phyloP scores from a whole-genome alignment of 2,113 vertebrate genomes.

The Podilymbus podiceps region DNA sequence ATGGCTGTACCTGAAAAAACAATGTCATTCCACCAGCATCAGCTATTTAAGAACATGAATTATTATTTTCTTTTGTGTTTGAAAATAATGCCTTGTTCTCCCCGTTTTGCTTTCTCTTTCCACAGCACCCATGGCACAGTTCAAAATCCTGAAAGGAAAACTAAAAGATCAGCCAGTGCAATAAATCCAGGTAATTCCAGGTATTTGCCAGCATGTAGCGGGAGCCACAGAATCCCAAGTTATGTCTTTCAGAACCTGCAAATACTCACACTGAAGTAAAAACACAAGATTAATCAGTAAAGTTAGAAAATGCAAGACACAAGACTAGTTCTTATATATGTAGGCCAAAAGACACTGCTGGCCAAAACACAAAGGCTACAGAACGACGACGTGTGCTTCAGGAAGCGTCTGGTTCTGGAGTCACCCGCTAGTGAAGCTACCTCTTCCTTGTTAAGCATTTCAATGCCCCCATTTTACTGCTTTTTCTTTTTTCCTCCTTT shows the following conservation, averaged over 20 bases:
- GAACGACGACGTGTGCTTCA: neutral
- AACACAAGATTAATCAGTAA: neutral
- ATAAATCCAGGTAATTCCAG: neutral
- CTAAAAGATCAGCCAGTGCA: neutral
- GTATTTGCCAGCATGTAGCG: neutral
- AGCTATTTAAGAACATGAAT: neutral
- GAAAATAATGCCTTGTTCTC: neutral
- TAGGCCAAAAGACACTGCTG: neutral
- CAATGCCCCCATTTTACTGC: neutral
- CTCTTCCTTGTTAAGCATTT: neutral
- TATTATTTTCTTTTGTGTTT: neutral
- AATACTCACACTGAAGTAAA: neutral
- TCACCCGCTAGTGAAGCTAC: rapidly evolving
- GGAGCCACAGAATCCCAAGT: rapidly evolving
- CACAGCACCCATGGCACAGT: neutral
- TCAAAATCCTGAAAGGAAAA: neutral
- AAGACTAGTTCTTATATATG: rapidly evolving
- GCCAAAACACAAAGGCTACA: neutral
- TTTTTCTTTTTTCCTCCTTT: rapidly evolving
- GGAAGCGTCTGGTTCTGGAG: neutral
- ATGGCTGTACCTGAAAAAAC: rapidly evolving
- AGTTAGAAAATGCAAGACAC: neutral
- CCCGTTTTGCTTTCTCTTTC: neutral
- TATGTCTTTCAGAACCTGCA: neutral
- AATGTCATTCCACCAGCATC: rapidly evolving